Evolutionary conservation across 2,888 invertebrate genomes (phyloP).

Genomic region (Nemurella pictetii): DNA sequence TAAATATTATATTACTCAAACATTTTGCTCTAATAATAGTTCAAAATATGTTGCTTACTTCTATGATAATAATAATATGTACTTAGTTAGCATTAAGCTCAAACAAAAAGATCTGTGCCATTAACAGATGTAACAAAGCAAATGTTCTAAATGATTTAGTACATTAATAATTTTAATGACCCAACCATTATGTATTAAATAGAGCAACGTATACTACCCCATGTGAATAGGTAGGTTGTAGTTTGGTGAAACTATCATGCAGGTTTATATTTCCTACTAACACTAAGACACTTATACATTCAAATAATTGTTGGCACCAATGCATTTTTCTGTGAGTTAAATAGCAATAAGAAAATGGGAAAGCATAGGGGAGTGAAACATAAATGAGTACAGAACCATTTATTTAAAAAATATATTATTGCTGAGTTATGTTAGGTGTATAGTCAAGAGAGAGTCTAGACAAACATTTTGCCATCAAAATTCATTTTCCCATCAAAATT

Average conservation of each 20-base stretch:
- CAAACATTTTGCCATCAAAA: no score
- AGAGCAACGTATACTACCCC: neutral
- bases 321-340: neutral
- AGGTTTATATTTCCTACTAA: neutral
- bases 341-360: neutral
- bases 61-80: no score
- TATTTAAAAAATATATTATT: no score
- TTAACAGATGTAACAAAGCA: slow-evolving; percentile 39
- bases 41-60: neutral
- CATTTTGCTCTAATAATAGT: slow-evolving; percentile 21
- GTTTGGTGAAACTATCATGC: neutral
- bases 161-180: slow-evolving; percentile 30
- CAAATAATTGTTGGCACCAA: neutral
- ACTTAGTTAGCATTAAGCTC: slow-evolving; percentile 31
- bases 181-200: slow-evolving; percentile 15
- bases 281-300: neutral
- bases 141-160: slow-evolving; percentile 41
- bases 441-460: no score
- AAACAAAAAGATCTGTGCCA: slow-evolving; percentile 31
- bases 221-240: neutral
- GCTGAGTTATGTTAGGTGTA: no score
- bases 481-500: no score
- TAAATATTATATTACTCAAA: slow-evolving; percentile 14
- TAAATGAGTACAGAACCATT: no score
- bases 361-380: no score